Conservation (phyloP, 1,140 invertebrate genomes). For the Trichonephila clavata region DNA sequence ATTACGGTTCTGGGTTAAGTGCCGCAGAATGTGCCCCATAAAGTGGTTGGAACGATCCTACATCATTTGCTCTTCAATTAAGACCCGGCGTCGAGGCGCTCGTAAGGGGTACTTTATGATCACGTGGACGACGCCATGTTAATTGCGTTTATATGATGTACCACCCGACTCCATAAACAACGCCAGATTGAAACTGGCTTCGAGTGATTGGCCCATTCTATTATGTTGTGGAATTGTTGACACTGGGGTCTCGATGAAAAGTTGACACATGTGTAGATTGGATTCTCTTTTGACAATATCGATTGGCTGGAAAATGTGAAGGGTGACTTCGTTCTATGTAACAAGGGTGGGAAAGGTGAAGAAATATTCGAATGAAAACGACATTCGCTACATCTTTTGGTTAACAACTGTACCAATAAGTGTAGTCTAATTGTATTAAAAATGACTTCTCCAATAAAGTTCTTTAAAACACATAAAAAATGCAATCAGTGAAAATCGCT, state of each 20-base stretch:
- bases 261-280: background rate
- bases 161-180: background rate
- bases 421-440: too few relatives aligned
- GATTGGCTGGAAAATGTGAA: background rate
- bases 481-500: too few relatives aligned
- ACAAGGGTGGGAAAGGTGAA: too few relatives aligned
- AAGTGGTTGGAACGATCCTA: background rate
- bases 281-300: background rate
- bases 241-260: background rate
- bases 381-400: too few relatives aligned
- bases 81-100: background rate
- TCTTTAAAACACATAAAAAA: too few relatives aligned
- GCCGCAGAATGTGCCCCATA: background rate
- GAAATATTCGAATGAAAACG: too few relatives aligned
- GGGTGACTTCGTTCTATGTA: background rate
- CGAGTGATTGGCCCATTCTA: background rate
- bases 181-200: background rate
- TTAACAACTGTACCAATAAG: too few relatives aligned
- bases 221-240: background rate
- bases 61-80: constrained; percentile 16
- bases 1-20: background rate
- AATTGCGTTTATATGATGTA: constrained; percentile 25
- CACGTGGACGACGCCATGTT: background rate
- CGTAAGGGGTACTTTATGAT: background rate
- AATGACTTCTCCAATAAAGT: too few relatives aligned